Evolutionary conservation across 2,797 vertebrate genomes (phyloP).

Genomic region (Acipenser oxyrinchus): DNA sequence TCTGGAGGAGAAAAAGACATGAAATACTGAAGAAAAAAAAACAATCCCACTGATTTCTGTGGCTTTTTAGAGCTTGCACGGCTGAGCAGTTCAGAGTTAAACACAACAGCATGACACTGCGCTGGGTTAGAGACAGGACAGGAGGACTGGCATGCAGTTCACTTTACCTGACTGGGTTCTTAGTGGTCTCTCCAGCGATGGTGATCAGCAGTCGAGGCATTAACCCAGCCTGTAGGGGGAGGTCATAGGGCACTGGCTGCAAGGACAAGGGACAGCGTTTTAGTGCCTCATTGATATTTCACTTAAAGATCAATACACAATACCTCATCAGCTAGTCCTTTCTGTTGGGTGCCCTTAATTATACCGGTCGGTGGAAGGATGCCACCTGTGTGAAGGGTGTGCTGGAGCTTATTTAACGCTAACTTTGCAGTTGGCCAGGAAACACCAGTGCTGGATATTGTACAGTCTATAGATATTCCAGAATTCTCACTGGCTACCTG

Average conservation of each 20-base stretch:
- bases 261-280: slow-evolving; percentile 22
- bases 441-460: too few species aligned
- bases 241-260: slow-evolving; percentile 73
- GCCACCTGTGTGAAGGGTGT: too few species aligned
- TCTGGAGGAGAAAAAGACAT: slow-evolving; percentile 40
- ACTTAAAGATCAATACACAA: not conserved
- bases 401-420: too few species aligned
- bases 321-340: too few species aligned
- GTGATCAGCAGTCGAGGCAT: slow-evolving; percentile 72
- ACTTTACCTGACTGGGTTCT: slow-evolving; percentile 43
- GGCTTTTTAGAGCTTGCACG: too few species aligned
- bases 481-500: too few species aligned
- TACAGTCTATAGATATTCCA: too few species aligned
- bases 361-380: too few species aligned
- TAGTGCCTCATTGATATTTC: slow-evolving; percentile 7
- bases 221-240: slow-evolving; percentile 70
- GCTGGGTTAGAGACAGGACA: not conserved
- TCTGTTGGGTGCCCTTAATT: too few species aligned
- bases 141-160: not conserved
- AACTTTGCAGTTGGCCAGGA: too few species aligned
- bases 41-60: too few species aligned
- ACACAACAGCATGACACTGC: not conserved
- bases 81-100: not conserved
- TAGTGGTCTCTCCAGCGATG: slow-evolving; percentile 54
- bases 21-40: not conserved